These are phyloP conservation scores for Psittacula cyanocephala DNA, from an alignment of 2,113 vertebrate species.

Conservation along the genomic window DNA sequence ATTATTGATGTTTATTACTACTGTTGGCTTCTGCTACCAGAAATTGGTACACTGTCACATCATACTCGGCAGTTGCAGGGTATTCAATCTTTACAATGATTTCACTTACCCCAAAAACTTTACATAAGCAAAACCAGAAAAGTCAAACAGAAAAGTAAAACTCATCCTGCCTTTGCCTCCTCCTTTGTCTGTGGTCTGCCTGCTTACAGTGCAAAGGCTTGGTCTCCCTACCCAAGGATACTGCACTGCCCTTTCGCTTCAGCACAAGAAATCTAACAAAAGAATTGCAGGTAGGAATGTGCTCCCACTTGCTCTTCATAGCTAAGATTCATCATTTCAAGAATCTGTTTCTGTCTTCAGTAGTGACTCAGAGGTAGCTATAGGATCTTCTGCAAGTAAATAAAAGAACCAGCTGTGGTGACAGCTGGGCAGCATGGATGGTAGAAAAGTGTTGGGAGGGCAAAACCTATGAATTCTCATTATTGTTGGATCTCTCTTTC, in stretches of 20 bases:
- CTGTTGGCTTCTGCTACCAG: background rate
- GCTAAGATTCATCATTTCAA: background rate
- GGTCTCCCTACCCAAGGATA: background rate
- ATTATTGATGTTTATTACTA: background rate
- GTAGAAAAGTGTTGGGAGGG: background rate
- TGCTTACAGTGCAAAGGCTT: background rate
- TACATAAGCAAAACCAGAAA: background rate
- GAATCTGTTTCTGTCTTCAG: background rate
- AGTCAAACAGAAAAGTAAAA: background rate
- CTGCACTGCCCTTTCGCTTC: background rate
- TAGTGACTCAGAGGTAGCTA: background rate
- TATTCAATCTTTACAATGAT: background rate
- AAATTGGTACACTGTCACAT: background rate
- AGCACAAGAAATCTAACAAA: background rate
- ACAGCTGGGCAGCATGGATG: background rate
- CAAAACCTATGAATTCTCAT: background rate
- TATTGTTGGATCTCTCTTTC: background rate
- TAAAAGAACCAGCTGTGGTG: background rate
- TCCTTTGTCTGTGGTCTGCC: background rate
- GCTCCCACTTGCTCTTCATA: background rate
- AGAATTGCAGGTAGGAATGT: background rate
- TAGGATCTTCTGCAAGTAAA: background rate
- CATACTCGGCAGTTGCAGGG: rapidly evolving
- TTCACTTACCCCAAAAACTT: background rate
- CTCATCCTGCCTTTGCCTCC: background rate